Base-by-base conservation (phyloP, 2,113 vertebrate genomes). In the Cololabis saira region DNA sequence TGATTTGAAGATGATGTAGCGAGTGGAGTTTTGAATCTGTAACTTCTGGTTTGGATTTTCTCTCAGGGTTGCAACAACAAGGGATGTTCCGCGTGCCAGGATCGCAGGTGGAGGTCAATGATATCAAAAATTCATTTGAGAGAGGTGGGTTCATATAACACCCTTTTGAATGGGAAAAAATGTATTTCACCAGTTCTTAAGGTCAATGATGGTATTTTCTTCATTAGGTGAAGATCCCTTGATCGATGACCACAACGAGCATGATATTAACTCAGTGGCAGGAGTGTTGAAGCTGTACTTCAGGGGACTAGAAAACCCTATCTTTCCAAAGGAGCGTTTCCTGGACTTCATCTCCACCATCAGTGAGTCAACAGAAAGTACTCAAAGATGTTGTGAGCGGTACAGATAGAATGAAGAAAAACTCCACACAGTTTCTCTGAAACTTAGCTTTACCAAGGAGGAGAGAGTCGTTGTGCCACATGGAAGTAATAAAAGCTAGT, bases 81-180 rank as follows among this genome's bases (percentile, higher is more conserved):
- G 98, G 98, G 24, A 98, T 99, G 85, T 99, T 99, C 82, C 89
- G 98, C 54, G 98, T 99, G 76, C 98, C 98, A 1, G 98, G 98
- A 82, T 98, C 98, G 57, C 98, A 98, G 91, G 95, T 98, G 53
- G 98, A 99, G 92, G 98, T 99, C 85, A 99, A 98, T 2, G 98
- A 99, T 90, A 98, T 99, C 90, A 99, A 98, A 92, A 99, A 99
- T 83, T 98, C 98, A 0, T 99, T 98, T 89, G 98, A 99, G 86
- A 96, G 98, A 95, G 98, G 98, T 98, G 74, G 62, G 95, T 89
- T 16, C 2, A 49, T 30, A 3, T 53, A 12, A 19, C 4, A 33
- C n/a, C 57, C 15, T 48, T 18, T 40, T 56, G 3, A 52, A 61
- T 2, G 57, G 21, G 8, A 44, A 55, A n/a, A 45, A 48, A 33